Evolutionary conservation across 2,113 vertebrate species (phyloP).

Genomic region (Ceyx margarethae): DNA sequence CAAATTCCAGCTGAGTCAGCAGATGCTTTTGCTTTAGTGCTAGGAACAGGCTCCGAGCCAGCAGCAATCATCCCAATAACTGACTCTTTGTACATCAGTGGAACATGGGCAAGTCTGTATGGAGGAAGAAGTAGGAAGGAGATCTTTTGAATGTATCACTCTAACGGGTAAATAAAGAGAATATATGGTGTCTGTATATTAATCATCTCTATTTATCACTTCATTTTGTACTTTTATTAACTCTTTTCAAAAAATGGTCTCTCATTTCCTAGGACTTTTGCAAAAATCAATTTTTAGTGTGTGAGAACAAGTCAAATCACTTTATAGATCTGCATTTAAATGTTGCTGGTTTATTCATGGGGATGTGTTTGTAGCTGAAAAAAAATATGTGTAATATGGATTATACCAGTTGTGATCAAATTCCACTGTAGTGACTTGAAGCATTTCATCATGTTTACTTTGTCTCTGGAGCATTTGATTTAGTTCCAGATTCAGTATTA

Average conservation of each 20-base stretch:
- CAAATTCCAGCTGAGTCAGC: background rate
- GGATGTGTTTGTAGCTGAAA: background rate
- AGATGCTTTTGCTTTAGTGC: background rate
- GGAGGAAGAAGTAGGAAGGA: background rate
- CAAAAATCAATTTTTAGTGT: background rate
- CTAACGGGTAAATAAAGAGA: background rate
- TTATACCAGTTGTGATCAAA: background rate
- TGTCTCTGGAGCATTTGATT: background rate
- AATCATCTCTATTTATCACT: background rate
- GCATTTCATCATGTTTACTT: background rate
- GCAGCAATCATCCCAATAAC: background rate
- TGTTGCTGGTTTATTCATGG: background rate
- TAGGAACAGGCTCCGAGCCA: background rate
- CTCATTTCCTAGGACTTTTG: background rate
- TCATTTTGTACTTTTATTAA: background rate
- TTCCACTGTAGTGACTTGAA: background rate
- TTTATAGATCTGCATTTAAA: background rate
- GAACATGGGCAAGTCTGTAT: background rate
- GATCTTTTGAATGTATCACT: background rate
- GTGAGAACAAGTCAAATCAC: background rate
- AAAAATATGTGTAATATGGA: background rate
- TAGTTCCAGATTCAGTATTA: background rate
- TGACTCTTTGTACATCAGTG: background rate
- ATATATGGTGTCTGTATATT: background rate
- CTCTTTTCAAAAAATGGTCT: background rate